phyloP scores from a whole-genome alignment of 2,888 invertebrate species.

The Aleiodes testaceus region DNA sequence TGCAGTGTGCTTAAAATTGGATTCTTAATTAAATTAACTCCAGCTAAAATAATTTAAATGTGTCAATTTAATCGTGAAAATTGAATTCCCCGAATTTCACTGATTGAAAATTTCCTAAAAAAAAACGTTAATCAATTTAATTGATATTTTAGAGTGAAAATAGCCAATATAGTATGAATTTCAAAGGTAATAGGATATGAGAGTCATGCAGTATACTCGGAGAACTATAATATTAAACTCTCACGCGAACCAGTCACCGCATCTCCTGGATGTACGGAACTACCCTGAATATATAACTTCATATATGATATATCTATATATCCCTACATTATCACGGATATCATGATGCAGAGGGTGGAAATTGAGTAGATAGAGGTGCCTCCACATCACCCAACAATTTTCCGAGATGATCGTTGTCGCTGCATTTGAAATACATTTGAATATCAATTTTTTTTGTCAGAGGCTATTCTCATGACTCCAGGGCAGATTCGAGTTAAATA shows the following conservation, averaged over 20 bases:
- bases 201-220: conserved; percentile 17
- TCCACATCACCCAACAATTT: conserved; percentile 3
- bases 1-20: conserved; percentile 7
- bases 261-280: conserved; percentile 24
- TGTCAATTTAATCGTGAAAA: too few relatives aligned
- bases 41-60: background rate
- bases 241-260: conserved; percentile 25
- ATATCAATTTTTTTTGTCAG: conserved; percentile 10
- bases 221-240: conserved; percentile 17
- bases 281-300: background rate
- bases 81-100: too few relatives aligned
- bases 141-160: conserved; percentile 9
- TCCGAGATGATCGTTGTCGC: conserved; percentile 3
- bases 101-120: too few relatives aligned
- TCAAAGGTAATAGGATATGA: background rate
- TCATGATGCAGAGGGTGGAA: conserved; percentile 4
- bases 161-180: conserved; percentile 21
- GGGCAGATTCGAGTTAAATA: too few relatives aligned
- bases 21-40: conserved; percentile 9
- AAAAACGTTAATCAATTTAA: background rate
- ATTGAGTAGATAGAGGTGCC: conserved; percentile 27
- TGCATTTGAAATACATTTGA: conserved; percentile 30
- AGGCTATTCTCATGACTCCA: background rate
- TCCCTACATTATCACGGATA: conserved; percentile 1
- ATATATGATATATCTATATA: background rate